Base-by-base conservation (phyloP, 2,113 vertebrate species). In the Megalops atlanticus region DNA sequence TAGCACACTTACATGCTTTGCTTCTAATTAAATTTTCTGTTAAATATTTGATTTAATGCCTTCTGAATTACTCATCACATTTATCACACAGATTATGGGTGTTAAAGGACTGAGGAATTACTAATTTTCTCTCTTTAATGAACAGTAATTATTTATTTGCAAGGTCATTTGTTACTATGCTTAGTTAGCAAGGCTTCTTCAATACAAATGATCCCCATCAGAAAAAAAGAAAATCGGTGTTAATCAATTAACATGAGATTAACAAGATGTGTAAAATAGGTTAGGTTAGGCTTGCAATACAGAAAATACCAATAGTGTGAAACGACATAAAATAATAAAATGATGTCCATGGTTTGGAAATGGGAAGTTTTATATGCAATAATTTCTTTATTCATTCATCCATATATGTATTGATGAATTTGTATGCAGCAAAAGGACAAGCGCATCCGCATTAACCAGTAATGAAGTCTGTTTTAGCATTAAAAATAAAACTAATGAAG, bases 1-100 rank as follows among this genome's bases (percentile, higher is more conserved):
- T 14, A 43, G 74, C 8, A 45, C 49, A 81, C 76, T 81, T 81
- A 31, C 14, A 76, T 81, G 72, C 41, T 58, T 47, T 76, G 11
- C 39, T 76, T 81, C 71, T 74, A 75, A 76, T 76, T 76, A 81
- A 76, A 81, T 58, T 76, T 64, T 47, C 54, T 45, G 40, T 80
- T 80, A 69, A 76, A 81, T 81, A 81, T 81, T 81, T 81, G 74
- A 76, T 76, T 36, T 81, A 21, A 58, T 70, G 80, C 54, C 40
- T 69, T 70, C 14, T 68, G 74, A 76, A 81, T 76, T 81, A 76
- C 52, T 76, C 74, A 58, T 76, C 54, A 81, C 73, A 76, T 81
- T 81, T 76, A 81, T 81, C 52, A 81, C 58, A 70, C 31, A 69
- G 73, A 81, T 76, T 70, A 36, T 38, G 35, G 3, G 35, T 80